Evolutionary conservation across 2,113 vertebrate species (phyloP).

Genomic region (Alethe diademata): DNA sequence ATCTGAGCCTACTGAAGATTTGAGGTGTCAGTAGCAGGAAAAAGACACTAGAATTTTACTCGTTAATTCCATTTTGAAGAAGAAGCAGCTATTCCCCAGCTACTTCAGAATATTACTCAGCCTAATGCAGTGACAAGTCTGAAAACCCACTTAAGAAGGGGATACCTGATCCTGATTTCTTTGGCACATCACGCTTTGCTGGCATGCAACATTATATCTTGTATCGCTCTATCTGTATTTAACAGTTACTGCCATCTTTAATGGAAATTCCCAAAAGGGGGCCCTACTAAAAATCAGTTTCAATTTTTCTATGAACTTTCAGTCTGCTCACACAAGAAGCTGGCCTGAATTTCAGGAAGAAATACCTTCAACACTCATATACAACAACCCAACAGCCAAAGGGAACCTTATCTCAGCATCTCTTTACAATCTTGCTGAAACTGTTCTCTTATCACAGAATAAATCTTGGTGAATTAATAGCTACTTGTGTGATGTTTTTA

Average conservation of each 20-base stretch:
- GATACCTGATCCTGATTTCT: background rate
- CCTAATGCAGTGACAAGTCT: background rate
- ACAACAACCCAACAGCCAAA: background rate
- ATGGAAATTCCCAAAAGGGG: background rate
- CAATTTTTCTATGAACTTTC: background rate
- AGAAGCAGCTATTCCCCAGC: background rate
- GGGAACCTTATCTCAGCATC: background rate
- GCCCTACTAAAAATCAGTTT: background rate
- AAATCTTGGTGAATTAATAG: background rate
- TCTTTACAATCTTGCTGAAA: background rate
- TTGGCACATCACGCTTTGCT: background rate
- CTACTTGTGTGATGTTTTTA: background rate
- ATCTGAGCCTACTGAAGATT: background rate
- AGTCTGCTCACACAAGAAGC: background rate
- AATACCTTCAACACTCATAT: background rate
- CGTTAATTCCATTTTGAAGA: background rate
- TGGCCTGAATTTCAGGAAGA: background rate
- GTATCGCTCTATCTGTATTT: background rate
- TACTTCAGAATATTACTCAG: background rate
- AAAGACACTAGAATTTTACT: background rate
- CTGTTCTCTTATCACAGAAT: background rate
- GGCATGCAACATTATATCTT: rapidly evolving
- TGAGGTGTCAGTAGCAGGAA: background rate
- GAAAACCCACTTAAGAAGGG: background rate
- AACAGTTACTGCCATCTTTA: background rate